These are phyloP conservation scores for Stigmatopora nigra DNA, from an alignment of 2,113 vertebrate genomes.

Conservation along the genomic window DNA sequence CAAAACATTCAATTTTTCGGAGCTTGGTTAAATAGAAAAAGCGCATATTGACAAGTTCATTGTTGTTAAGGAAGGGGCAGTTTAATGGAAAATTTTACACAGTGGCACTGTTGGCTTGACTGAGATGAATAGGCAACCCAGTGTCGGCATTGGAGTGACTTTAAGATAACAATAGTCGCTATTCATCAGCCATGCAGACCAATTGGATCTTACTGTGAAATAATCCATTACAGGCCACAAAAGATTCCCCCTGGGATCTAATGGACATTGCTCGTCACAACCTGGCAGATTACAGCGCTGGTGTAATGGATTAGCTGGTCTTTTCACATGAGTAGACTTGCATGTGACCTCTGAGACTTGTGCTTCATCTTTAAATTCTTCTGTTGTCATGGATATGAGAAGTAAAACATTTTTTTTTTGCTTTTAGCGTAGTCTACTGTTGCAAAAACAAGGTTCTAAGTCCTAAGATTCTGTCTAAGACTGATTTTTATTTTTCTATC, in stretches of 20 bases:
- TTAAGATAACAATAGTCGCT: conserved; percentile 60
- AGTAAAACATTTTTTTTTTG: no score
- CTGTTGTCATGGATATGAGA: no score
- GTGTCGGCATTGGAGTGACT: conserved; percentile 39
- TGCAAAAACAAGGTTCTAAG: not conserved
- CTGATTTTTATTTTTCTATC: not conserved
- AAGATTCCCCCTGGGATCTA: conserved; percentile 29
- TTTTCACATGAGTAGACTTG: conserved; percentile 24
- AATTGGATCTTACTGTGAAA: conserved; percentile 58
- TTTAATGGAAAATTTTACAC: conserved; percentile 51
- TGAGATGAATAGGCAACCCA: conserved; percentile 52
- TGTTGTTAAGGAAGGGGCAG: conserved; percentile 38
- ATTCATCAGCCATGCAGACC: conserved; percentile 47
- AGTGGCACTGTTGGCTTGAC: conserved; percentile 52
- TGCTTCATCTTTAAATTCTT: not conserved
- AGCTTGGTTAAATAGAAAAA: conserved; percentile 15
- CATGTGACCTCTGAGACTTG: conserved; percentile 27
- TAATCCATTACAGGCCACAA: conserved; percentile 57
- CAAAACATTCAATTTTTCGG: conserved; percentile 26
- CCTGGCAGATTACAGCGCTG: conserved; percentile 24
- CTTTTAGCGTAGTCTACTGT: not conserved
- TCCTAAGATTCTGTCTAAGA: not conserved
- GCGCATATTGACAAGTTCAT: conserved; percentile 35
- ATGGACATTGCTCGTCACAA: conserved; percentile 14
- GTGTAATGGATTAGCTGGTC: conserved; percentile 47